phyloP scores from a whole-genome alignment of 2,888 invertebrate species.

The Helicoverpa assulta region DNA sequence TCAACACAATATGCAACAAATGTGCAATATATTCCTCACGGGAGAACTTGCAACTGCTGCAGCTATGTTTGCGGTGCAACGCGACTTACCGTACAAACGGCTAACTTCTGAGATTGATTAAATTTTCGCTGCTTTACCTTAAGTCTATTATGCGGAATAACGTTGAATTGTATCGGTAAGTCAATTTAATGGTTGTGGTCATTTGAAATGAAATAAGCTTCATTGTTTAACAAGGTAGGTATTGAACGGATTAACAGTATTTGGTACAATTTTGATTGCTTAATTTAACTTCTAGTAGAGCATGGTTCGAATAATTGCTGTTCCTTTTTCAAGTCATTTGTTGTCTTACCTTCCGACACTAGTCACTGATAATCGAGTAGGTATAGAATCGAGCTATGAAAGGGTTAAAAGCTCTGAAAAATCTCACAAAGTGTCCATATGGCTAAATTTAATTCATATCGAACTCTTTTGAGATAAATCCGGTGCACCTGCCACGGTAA shows the following conservation, averaged over 20 bases:
- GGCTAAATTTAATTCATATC: conserved; percentile 40
- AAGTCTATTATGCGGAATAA: conserved; percentile 20
- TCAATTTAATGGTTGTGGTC: conserved; percentile 17
- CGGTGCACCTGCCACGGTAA: conserved; percentile 59
- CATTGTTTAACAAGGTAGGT: conserved; percentile 4
- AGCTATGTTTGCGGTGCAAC: conserved; percentile 51
- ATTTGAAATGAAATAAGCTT: conserved; percentile 23
- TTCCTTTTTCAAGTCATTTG: too few species aligned
- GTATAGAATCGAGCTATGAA: too few species aligned
- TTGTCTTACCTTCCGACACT: too few species aligned
- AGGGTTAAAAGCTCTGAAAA: background rate
- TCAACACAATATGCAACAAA: conserved; percentile 77
- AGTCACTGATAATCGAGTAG: too few species aligned
- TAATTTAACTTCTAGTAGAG: background rate
- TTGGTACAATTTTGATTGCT: background rate
- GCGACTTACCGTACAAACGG: conserved; percentile 40
- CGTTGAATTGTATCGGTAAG: conserved; percentile 9
- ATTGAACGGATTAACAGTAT: background rate
- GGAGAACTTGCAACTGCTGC: conserved; percentile 50
- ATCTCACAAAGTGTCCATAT: background rate
- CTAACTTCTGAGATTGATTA: conserved; percentile 58
- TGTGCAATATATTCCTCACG: conserved; percentile 68
- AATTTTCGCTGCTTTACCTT: conserved; percentile 36
- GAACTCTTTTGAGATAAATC: conserved; percentile 59
- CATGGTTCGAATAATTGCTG: too few species aligned